Evolutionary conservation across 2,888 invertebrate genomes (phyloP), one percentile per base, ranked within the genome.

Genomic region (Gari tellinella): DNA sequence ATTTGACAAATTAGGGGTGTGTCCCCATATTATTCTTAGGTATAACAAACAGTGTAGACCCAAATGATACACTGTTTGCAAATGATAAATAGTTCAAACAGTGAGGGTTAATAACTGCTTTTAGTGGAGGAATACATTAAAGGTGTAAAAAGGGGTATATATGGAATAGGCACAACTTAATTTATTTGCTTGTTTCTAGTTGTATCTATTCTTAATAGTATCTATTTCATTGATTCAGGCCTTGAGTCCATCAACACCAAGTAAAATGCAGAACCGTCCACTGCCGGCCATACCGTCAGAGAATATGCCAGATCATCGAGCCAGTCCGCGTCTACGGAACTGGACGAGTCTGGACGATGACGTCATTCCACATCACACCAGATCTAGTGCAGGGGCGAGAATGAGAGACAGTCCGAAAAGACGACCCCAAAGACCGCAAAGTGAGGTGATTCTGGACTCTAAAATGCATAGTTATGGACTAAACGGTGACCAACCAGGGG

Each of bases 221-320:
- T n/a, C n/a, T 49, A 8, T 49, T 19, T 19, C 31, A 52, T 12
- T 52, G 23, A 63, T 61, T 15, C 72, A 72, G 72, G 37, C 64
- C 4, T 38, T 43, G 23, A 46, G 66, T 38, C 45, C 57, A 17
- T 51, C 76, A 10, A 73, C 76, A 17, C 82, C 76, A 21, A 66
- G 53, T 43, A 85, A 80, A 53, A 88, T 89, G 87, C 81, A 83
- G 55, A 87, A 88, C 75, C 82, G 89, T 51, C 89, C 89, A 1
- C 73, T 89, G 45, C 89, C 88, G 21, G 84, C 85, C 38, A 81
- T 86, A 38, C 86, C 87, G 8, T 23, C 60, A 21, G 68, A 65
- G 37, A 57, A 65, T 25, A 37, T 55, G 2, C 61, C 63, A 12
- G 69, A 77, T 49, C 69, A 69, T 38, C 53, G 74, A 40, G 75